These are phyloP conservation scores for Zaprionus capensis DNA, from an alignment of 1,140 invertebrate species.

Conservation along the genomic window DNA sequence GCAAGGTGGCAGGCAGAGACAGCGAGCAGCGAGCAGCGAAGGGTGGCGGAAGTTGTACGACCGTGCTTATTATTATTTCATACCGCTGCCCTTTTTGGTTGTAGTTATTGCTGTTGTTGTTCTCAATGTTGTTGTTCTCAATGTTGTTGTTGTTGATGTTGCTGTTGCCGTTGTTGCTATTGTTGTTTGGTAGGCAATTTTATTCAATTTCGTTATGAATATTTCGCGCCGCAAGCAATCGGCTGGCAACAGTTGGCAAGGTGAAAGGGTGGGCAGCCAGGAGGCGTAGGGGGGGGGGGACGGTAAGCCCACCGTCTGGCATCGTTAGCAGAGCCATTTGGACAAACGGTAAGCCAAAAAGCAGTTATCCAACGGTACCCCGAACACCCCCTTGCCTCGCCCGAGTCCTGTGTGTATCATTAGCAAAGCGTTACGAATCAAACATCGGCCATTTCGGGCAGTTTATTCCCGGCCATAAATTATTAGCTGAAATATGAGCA, in stretches of 20 bases:
- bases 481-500: conserved; percentile 12
- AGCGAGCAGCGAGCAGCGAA: background rate
- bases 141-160: conserved; percentile 15
- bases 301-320: conserved; percentile 1
- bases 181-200: conserved; percentile 56
- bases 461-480: conserved; percentile 50
- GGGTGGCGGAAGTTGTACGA: conserved; percentile 7
- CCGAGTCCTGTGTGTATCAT: conserved; percentile 62
- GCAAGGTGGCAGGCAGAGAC: background rate
- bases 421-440: conserved; percentile 52
- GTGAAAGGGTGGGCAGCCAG: background rate
- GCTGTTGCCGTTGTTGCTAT: conserved; percentile 13
- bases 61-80: conserved; percentile 68
- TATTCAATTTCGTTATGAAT: conserved; percentile 68
- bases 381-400: conserved; percentile 1
- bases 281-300: background rate
- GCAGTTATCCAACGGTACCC: background rate
- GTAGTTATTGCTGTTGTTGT: conserved; percentile 5
- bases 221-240: conserved; percentile 57
- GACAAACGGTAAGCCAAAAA: conserved; percentile 15
- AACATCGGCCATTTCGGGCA: conserved; percentile 41
- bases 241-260: conserved; percentile 14
- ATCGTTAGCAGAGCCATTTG: conserved; percentile 16
- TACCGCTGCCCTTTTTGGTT: conserved; percentile 22
- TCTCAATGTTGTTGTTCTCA: conserved; percentile 18